Percentiles rank a stretch among this genome's conserved stretches.
Evolutionary conservation across 2,797 vertebrate genomes (phyloP).

Genomic region (Silurus aristotelis): DNA sequence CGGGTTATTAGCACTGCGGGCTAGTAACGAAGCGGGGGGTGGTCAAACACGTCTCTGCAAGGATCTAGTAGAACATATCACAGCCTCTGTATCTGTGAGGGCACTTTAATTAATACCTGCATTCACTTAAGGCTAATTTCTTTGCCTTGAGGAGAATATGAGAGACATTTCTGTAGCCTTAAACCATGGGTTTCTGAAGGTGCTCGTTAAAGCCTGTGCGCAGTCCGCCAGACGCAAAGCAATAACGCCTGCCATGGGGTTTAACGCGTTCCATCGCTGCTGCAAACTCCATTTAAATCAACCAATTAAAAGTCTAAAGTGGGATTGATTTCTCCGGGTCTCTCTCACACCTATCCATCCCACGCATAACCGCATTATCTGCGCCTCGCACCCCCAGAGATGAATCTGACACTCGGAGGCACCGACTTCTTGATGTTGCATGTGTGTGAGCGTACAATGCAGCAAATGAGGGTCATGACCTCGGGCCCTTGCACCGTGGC

Average conservation of each 20-base stretch:
- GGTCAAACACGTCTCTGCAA: constrained; percentile 19
- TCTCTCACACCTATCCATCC: constrained; percentile 34
- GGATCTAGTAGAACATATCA: constrained; percentile 30
- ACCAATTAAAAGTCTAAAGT: constrained; percentile 56
- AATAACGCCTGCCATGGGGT: constrained; percentile 33
- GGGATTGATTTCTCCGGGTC: constrained; percentile 52
- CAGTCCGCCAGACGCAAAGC: background rate
- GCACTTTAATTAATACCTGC: constrained; percentile 50
- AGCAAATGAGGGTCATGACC: constrained; percentile 41
- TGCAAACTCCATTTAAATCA: constrained; percentile 55
- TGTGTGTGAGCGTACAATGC: constrained; percentile 3
- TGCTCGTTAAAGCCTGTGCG: constrained; percentile 8
- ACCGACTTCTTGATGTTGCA: background rate
- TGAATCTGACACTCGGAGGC: constrained; percentile 30
- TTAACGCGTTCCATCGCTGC: constrained; percentile 33
- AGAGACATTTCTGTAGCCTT: constrained; percentile 11
- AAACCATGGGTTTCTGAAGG: constrained; percentile 1
- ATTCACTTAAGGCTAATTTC: constrained; percentile 51
- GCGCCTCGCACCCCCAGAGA: constrained; percentile 31
- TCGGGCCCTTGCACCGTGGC: constrained; percentile 5
- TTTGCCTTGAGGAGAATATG: constrained; percentile 39
- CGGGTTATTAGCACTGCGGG: constrained; percentile 46
- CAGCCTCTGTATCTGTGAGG: constrained; percentile 31
- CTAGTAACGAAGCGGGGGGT: constrained; percentile 55
- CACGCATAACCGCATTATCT: constrained; percentile 42